Evolutionary conservation across 2,888 invertebrate species (phyloP).

Genomic region (Zygaena filipendulae): DNA sequence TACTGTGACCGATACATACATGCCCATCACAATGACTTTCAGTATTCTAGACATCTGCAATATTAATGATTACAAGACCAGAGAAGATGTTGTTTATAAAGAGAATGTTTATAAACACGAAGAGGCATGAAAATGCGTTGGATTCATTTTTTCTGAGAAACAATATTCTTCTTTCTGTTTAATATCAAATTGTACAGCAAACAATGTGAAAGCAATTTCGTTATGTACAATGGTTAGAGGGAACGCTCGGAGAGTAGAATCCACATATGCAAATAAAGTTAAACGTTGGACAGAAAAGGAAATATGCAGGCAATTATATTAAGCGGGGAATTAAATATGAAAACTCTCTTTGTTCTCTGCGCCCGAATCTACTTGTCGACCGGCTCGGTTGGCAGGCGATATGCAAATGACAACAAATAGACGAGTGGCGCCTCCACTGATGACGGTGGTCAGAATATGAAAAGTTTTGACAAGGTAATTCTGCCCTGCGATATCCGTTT

Average conservation of each 20-base stretch:
- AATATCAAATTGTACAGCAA: too few species aligned
- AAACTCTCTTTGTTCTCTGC: conserved; percentile 49
- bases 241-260: conserved; percentile 18
- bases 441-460: neutral
- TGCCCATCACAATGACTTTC: conserved; percentile 24
- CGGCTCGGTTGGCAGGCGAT: conserved; percentile 25
- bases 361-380: conserved; percentile 22
- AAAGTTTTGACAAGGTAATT: too few species aligned
- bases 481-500: too few species aligned
- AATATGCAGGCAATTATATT: conserved; percentile 50
- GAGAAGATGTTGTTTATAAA: conserved; percentile 9
- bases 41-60: conserved; percentile 35
- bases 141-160: too few species aligned
- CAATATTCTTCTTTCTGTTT: too few species aligned
- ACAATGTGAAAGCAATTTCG: too few species aligned
- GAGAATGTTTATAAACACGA: conserved; percentile 1
- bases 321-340: conserved; percentile 58
- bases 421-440: conserved; percentile 22
- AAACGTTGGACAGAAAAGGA: conserved; percentile 26
- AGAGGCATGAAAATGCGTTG: too few species aligned
- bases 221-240: conserved; percentile 9
- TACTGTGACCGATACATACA: conserved; percentile 27
- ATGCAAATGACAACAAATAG: conserved; percentile 51
- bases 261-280: conserved; percentile 34
- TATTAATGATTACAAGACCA: conserved; percentile 1